Conservation (phyloP, 2,888 invertebrate genomes). For the Heliconius aoede region DNA sequence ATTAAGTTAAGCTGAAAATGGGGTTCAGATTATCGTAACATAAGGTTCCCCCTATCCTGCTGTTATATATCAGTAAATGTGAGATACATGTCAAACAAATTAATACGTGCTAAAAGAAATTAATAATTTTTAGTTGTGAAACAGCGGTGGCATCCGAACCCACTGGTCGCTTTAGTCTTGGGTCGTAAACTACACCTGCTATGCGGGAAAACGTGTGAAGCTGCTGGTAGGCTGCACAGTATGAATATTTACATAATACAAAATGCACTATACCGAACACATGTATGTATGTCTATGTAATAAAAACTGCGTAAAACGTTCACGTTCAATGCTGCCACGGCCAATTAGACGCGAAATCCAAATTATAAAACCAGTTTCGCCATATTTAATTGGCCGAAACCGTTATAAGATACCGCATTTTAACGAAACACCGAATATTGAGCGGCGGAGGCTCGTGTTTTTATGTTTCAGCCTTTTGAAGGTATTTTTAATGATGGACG, state of each 20-base stretch:
- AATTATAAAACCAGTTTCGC: slow-evolving; percentile 53
- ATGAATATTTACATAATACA: background rate
- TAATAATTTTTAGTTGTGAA: no score
- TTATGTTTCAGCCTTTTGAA: slow-evolving; percentile 30
- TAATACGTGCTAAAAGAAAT: no score
- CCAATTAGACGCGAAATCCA: slow-evolving; percentile 62
- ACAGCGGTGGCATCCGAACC: no score
- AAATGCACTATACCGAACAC: background rate
- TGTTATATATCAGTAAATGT: no score
- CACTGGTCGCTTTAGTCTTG: no score
- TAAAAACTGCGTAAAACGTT: slow-evolving; percentile 28
- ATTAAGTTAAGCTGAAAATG: no score
- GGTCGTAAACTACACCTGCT: no score
- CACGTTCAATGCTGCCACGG: slow-evolving; percentile 34
- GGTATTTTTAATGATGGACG: slow-evolving; percentile 20
- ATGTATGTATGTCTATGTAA: background rate
- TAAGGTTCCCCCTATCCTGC: no score
- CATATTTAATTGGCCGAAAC: slow-evolving; percentile 53
- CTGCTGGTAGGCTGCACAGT: no score
- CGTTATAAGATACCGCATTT: slow-evolving; percentile 56
- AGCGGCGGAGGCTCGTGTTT: slow-evolving; percentile 18
- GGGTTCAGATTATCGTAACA: no score
- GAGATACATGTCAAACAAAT: no score
- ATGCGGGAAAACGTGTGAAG: no score
- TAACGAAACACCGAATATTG: slow-evolving; percentile 41